Evolutionary conservation across 2,113 vertebrate species (phyloP), one percentile per base, ranked within the genome.

Genomic region (Pleuronectes platessa): DNA sequence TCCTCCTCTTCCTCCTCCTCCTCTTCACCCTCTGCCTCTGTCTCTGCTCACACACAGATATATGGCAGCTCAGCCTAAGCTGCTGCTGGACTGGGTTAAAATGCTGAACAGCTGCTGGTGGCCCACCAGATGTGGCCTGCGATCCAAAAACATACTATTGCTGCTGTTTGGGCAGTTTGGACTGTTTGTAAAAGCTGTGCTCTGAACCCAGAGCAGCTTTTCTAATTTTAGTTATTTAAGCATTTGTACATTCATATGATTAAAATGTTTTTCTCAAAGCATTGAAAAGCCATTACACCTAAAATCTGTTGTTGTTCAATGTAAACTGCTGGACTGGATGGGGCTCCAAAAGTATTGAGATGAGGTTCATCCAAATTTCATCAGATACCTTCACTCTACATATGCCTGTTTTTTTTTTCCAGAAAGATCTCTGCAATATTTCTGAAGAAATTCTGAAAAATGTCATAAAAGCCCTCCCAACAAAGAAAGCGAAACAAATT

Each of bases 41-140:
- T 65, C 61, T 42, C 24, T 21, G 8, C 58, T 58, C 79, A 76
- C 68, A 76, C 68, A 78, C 59, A 62, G 68, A 60, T 60, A 70
- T 55, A 67, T n/a, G 55, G 65, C 83, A 31, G 86, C 82, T 91
- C 86, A 85, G 82, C 68, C 71, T 90, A 91, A 89, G 83, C 90
- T 81, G 65, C 90, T 83, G 71, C 75, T 77, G 79, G 79, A 83
- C 59, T 5, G 68, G 78, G 84, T 86, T 84, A 88, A 84, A 90
- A 73, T 66, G 31, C 42, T 63, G 40, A 81, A 83, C 88, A 90
- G 81, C 80, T 90, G 89, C 85, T 81, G 76, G 82, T 77, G 61
- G 76, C 68, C 59, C 59, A 88, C 74, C 88, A 90, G 90, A 88
- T 85, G 82, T 86, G 62, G 84, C 67, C 62, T 69, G 27, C 76